Evolutionary conservation across 2,113 vertebrate genomes (phyloP), one percentile per base, ranked within the genome.

Genomic region (Equus przewalskii): DNA sequence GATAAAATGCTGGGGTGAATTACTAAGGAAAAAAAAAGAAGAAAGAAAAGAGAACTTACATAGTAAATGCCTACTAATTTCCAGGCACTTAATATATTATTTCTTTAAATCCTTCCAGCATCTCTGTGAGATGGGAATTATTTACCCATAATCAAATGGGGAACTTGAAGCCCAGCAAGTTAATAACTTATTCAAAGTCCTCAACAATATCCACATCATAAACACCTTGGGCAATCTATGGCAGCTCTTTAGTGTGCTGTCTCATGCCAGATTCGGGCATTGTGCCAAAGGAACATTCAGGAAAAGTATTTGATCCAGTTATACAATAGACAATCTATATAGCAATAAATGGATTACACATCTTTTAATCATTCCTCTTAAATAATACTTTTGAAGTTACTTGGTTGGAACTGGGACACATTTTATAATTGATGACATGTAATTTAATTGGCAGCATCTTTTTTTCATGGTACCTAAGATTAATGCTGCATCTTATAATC

Each of bases 371-470:
- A 84, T 92, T 96, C 44, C 54, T 95, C 49, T 80, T 78, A 69
- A 95, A 70, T 70, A 64, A 58, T 81, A 82, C 69, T 89, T 96
- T 96, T 91, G 72, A 94, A 79, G 18, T 96, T 93, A 72, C 64
- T 88, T 81, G 33, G 36, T 92, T 95, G 58, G 84, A 95, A 92
- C 94, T 92, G 75, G 91, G 79, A 69, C 28, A 75, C 3, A 80
- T 70, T 88, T 94, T 67, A 60, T 1, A 81, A 8, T 64, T 90
- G 56, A 82, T 97, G 54, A 72, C 15, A 82, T 88, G 9, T 78
- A 95, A 75, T 86, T 96, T 97, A 95, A 89, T 91, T 92, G 28
- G 44, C 64, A 94, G 9, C 33, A 86, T 82, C n/a, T 92, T 94
- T 95, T 82, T 76, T 94, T 89, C 49, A 90, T 89, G 65, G 14